Conservation (phyloP, 2,797 vertebrate genomes). For the Brachymystax lenok region DNA sequence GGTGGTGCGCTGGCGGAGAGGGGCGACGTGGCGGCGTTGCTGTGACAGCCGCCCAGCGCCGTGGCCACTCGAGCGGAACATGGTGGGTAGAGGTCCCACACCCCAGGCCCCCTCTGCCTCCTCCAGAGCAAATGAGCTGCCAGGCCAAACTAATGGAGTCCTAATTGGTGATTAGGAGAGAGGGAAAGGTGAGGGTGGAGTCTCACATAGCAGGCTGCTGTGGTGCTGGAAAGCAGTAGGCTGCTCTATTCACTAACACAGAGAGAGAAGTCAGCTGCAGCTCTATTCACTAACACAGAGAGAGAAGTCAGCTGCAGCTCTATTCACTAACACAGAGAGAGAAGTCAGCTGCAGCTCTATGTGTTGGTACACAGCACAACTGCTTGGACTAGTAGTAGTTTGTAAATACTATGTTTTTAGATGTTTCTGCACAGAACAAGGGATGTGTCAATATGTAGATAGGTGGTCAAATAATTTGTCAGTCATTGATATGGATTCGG, state of each 20-base stretch:
- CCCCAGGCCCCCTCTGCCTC: slow-evolving; percentile 79
- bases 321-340: background rate
- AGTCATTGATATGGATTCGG: background rate
- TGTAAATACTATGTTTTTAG: background rate
- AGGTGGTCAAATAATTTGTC: background rate
- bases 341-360: background rate
- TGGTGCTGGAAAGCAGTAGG: background rate
- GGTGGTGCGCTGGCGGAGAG: slow-evolving; percentile 53
- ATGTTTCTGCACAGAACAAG: slow-evolving; percentile 16
- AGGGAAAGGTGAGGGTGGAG: slow-evolving; percentile 85
- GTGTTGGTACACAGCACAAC: background rate
- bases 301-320: background rate
- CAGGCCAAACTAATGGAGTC: slow-evolving; percentile 95
- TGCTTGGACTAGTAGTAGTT: background rate
- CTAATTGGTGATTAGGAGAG: slow-evolving; percentile 98
- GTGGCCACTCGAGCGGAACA: slow-evolving; percentile 81
- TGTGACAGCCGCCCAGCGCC: slow-evolving; percentile 80
- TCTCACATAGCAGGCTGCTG: slow-evolving; percentile 68
- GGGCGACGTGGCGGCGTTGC: slow-evolving; percentile 51
- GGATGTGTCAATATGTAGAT: slow-evolving; percentile 16
- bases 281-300: background rate
- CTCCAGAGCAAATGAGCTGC: slow-evolving; percentile 93
- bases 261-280: background rate
- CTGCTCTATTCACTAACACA: background rate
- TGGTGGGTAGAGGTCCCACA: slow-evolving; percentile 85